A percentile compares a stretch with the other conserved stretches of the same genome.
phyloP scores from a whole-genome alignment of 1,140 invertebrate genomes.

The Drosophila jambulina region DNA sequence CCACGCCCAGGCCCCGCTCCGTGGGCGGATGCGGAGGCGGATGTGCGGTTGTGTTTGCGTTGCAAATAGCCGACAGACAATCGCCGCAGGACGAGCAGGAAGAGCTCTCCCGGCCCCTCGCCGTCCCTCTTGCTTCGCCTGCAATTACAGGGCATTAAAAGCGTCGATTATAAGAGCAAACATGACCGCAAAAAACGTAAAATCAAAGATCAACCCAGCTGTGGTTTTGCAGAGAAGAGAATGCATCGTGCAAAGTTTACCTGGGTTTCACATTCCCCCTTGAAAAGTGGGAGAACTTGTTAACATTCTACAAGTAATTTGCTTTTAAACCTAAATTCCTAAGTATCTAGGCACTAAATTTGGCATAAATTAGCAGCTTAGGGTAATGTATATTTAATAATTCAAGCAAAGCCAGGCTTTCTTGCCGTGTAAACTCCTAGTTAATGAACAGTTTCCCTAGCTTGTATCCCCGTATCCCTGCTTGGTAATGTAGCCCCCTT shows the following conservation, averaged over 20 bases:
- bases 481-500: neutral
- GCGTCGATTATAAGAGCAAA: slow-evolving; percentile 40
- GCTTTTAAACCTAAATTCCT: neutral
- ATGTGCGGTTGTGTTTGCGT: slow-evolving; percentile 39
- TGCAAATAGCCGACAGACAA: slow-evolving; percentile 60
- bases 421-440: neutral
- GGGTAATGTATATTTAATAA: neutral
- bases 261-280: neutral
- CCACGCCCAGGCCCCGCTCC: slow-evolving; percentile 3
- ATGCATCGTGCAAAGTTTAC: neutral
- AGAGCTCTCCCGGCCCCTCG: no score
- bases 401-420: neutral
- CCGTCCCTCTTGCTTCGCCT: neutral
- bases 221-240: neutral
- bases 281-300: no score
- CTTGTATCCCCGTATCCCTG: neutral
- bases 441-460: neutral
- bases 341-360: neutral
- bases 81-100: slow-evolving; percentile 18
- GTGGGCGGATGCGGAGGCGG: slow-evolving; percentile 4
- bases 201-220: slow-evolving; percentile 6
- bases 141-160: slow-evolving; percentile 57
- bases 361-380: neutral
- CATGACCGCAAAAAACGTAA: neutral
- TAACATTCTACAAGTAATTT: neutral